These are phyloP conservation scores for Sarcophaga bullata DNA, from an alignment of 1,140 invertebrate genomes.

Conservation along the genomic window DNA sequence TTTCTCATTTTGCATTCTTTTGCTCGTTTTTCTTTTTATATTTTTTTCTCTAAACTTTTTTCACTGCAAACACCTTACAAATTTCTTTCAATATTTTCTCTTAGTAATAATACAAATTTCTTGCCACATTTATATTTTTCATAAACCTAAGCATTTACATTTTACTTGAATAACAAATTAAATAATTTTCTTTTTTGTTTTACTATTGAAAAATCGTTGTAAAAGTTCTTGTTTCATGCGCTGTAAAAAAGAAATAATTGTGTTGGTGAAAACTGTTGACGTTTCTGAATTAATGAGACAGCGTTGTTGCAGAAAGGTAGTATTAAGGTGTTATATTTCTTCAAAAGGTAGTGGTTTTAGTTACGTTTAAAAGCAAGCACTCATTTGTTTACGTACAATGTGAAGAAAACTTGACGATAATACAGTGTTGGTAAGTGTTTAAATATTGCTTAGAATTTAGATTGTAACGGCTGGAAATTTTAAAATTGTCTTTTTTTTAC, in stretches of 20 bases:
- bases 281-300: constrained; percentile 23
- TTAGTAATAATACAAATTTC: neutral
- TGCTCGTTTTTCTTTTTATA: constrained; percentile 12
- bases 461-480: no score
- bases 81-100: neutral
- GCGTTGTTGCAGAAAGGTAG: neutral
- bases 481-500: no score
- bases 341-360: neutral
- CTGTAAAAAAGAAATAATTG: constrained; percentile 38
- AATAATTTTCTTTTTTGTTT: constrained; percentile 9
- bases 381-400: constrained; percentile 1
- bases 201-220: constrained; percentile 41
- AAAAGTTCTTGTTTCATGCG: constrained; percentile 36
- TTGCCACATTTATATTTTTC: neutral
- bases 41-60: neutral
- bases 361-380: neutral
- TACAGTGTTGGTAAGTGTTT: neutral
- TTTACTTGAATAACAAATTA: constrained; percentile 18
- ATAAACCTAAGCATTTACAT: neutral
- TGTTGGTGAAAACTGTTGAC: constrained; percentile 43
- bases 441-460: no score
- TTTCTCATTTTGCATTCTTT: constrained; percentile 41
- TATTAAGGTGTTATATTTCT: constrained; percentile 8
- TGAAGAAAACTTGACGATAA: neutral
- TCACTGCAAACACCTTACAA: neutral